A percentile compares a stretch with the other conserved stretches of the same genome.
Evolutionary conservation across 2,797 vertebrate species (phyloP).

Genomic region (Erethizon dorsatum): DNA sequence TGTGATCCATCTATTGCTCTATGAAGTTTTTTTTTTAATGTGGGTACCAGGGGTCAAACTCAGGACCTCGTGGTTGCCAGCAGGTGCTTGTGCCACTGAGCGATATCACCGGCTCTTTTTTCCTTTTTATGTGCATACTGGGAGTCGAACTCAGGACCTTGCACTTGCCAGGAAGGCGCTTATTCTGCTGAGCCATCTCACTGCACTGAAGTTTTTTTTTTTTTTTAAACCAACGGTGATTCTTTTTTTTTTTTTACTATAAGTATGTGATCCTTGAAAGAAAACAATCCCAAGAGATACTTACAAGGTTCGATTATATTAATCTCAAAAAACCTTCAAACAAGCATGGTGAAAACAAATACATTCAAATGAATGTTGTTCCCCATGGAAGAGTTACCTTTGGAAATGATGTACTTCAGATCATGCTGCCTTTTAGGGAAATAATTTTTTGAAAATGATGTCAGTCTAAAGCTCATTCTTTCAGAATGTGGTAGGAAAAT

Average conservation of each 20-base stretch:
- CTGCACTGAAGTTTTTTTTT: background rate
- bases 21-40: background rate
- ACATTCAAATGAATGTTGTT: background rate
- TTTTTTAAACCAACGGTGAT: background rate
- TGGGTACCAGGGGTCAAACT: too few relatives aligned
- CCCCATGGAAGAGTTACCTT: background rate
- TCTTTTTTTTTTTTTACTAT: conserved; percentile 55
- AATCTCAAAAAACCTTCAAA: conserved; percentile 28
- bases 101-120: too few relatives aligned
- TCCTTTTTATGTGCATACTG: too few relatives aligned
- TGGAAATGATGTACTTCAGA: background rate
- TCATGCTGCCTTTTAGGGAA: conserved; percentile 39
- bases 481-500: conserved; percentile 43
- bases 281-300: conserved; percentile 38
- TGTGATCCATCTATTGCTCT: background rate
- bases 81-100: too few relatives aligned
- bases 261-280: conserved; percentile 43
- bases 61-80: too few relatives aligned
- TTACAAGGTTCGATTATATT: background rate
- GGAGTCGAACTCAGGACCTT: too few relatives aligned
- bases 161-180: too few relatives aligned
- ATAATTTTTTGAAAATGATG: background rate
- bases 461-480: conserved; percentile 26
- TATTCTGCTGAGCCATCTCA: too few relatives aligned
- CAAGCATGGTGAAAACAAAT: conserved; percentile 11